A percentile compares a stretch with the other conserved stretches of the same genome.
These are phyloP conservation scores for Protonemura montana DNA, from an alignment of 2,888 invertebrate species.

Conservation along the genomic window DNA sequence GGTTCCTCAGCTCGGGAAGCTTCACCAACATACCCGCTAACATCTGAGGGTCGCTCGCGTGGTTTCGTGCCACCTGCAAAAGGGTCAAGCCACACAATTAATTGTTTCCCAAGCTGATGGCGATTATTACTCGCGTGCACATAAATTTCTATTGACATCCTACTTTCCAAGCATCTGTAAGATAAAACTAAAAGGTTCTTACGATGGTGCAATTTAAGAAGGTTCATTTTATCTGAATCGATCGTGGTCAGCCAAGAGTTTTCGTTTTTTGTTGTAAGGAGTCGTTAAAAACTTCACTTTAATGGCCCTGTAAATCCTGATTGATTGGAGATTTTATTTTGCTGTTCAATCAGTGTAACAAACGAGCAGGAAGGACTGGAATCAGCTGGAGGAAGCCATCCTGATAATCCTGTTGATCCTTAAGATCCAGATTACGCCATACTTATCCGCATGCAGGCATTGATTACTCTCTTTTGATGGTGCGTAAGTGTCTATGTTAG, in stretches of 20 bases:
- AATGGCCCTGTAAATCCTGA: not conserved
- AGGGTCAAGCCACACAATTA: not conserved
- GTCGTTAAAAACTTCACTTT: not conserved
- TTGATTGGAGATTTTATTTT: not conserved
- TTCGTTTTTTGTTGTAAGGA: not conserved
- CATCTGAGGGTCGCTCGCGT: constrained; percentile 67
- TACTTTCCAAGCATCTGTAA: not conserved
- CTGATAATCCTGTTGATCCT: no score
- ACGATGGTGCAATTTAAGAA: not conserved
- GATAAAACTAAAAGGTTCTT: not conserved
- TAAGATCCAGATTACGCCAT: not conserved
- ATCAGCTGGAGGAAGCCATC: no score
- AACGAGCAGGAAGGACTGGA: no score
- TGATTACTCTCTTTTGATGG: no score
- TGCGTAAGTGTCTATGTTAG: no score
- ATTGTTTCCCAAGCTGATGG: not conserved
- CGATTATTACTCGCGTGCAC: not conserved
- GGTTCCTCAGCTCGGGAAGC: constrained; percentile 79
- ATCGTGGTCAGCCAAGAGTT: not conserved
- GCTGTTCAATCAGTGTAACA: no score
- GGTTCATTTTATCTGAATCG: not conserved
- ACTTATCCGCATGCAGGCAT: no score
- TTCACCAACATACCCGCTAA: constrained; percentile 65
- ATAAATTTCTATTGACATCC: not conserved
- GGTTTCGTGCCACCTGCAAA: constrained; percentile 66